Base-by-base conservation (phyloP, 2,888 invertebrate species). In the Rhyacophila evoluta region DNA sequence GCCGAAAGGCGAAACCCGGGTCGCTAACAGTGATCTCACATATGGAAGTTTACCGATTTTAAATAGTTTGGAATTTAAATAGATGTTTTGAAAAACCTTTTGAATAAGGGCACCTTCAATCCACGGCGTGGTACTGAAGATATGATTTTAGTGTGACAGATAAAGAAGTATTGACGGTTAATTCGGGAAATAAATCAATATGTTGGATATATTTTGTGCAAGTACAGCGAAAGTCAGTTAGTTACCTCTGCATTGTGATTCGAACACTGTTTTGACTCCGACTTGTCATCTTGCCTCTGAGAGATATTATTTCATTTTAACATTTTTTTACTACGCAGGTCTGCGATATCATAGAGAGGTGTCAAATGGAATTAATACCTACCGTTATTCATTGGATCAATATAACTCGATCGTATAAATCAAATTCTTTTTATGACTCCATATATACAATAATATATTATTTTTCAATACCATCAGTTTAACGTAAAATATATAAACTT, bases 261-360 rank as follows among this genome's bases (percentile, higher is more conserved):
- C 55, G 55, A 55, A 19, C 55, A 55, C 55, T 55, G 55, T 55
- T 55, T 19, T 55, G 55, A 55, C 55, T 55, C 2, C 55, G 19
- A 19, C 55, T 19, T 55, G 55, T 55, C 55, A 55, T 19, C 55
- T 55, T 19, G 55, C 10, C 19, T 10, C 10, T 55, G 55, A 55
- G 19, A 55, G 55, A 55, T 55, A 55, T n/a, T n/a, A n/a, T 55
- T 55, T 55, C 55, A 55, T 55, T 55, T 55, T 19, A 25, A 55
- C 55, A 55, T 55, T 55, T 25, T n/a, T 55, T 55, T 55, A 55
- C 8, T 55, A 55, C 55, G 10, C 55, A 15, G 10, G 8, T 19
- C 55, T 55, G 55, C 15, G 25, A 55, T 55, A 55, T 55, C 55
- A 55, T 55, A 55, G 55, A 55, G 55, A 55, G 55, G 55, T 55